phyloP scores from a whole-genome alignment of 2,113 vertebrate species.

The Polypterus bichir region DNA sequence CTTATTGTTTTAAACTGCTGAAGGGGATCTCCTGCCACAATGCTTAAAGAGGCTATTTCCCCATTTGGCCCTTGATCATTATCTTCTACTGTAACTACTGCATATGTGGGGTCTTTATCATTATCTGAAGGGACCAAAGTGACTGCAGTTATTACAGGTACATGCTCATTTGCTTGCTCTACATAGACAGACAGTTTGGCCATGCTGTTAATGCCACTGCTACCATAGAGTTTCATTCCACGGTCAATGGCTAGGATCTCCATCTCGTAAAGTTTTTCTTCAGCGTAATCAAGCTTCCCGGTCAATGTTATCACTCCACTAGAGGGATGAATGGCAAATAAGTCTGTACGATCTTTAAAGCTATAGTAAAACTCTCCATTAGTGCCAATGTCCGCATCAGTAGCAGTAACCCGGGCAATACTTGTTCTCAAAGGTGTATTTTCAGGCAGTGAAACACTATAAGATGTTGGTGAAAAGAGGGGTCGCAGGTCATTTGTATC shows the following conservation, averaged over 20 bases:
- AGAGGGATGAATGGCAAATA: constrained; percentile 91
- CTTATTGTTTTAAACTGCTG: constrained; percentile 79
- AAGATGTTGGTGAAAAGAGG: constrained; percentile 90
- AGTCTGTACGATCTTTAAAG: constrained; percentile 85
- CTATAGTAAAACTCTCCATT: constrained; percentile 97
- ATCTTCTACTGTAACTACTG: constrained; percentile 78
- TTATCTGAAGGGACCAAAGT: constrained; percentile 57
- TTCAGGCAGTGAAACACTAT: constrained; percentile 83
- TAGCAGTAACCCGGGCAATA: constrained; percentile 80
- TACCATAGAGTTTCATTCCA: constrained; percentile 89
- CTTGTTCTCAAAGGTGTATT: constrained; percentile 82
- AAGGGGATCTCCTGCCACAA: constrained; percentile 80
- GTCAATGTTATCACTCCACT: constrained; percentile 81
- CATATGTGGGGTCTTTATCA: constrained; percentile 74
- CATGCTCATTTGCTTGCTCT: constrained; percentile 79
- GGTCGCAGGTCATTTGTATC: constrained; percentile 94
- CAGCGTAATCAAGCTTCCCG: constrained; percentile 69
- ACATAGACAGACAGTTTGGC: constrained; percentile 75
- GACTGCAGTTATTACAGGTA: constrained; percentile 69
- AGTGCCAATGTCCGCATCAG: constrained; percentile 92
- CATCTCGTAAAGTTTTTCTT: constrained; percentile 72
- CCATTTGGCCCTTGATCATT: constrained; percentile 76
- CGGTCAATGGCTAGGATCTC: constrained; percentile 91
- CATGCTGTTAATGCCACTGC: constrained; percentile 92
- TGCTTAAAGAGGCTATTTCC: constrained; percentile 79